A percentile compares a stretch with the other conserved stretches of the same genome.
Evolutionary conservation across 2,113 vertebrate species (phyloP).

Genomic region (Paedocypris sp.): DNA sequence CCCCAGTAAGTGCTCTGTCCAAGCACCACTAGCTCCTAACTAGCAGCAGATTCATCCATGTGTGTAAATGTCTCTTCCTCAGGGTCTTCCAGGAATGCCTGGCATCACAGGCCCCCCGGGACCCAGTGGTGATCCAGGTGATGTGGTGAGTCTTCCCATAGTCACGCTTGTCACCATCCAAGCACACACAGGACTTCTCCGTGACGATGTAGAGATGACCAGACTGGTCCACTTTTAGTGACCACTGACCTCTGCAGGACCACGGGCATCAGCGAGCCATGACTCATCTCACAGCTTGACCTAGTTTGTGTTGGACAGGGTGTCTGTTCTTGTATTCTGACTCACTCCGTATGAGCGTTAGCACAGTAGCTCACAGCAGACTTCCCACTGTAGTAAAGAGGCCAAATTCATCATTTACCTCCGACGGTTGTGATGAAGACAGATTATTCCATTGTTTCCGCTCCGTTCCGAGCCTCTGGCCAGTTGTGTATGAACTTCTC

Average conservation of each 20-base stretch:
- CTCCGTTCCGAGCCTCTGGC: not conserved
- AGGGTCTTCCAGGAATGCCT: conserved; percentile 56
- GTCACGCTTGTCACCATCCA: not conserved
- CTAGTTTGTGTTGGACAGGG: conserved; percentile 27
- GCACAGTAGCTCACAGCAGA: not conserved
- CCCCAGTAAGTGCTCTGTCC: conserved; percentile 53
- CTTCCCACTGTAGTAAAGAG: conserved; percentile 1
- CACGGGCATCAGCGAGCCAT: conserved; percentile 22
- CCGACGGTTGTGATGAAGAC: conserved; percentile 7
- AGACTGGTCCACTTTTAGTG: not conserved
- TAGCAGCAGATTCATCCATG: no score
- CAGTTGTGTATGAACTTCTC: not conserved
- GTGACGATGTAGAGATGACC: not conserved
- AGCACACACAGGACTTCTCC: not conserved
- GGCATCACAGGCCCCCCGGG: conserved; percentile 64
- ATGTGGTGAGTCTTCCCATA: conserved; percentile 56
- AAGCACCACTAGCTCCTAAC: no score
- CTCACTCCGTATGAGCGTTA: conserved; percentile 8
- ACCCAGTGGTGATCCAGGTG: conserved; percentile 74
- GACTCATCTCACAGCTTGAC: conserved; percentile 43
- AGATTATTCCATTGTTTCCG: not conserved
- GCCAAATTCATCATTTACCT: conserved; percentile 3
- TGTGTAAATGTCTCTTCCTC: conserved; percentile 19
- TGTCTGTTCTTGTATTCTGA: conserved; percentile 1
- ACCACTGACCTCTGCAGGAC: conserved; percentile 34